A percentile compares a stretch with the other conserved stretches of the same genome.
These are phyloP conservation scores for Merluccius polli DNA, from an alignment of 2,797 vertebrate species.

Conservation along the genomic window DNA sequence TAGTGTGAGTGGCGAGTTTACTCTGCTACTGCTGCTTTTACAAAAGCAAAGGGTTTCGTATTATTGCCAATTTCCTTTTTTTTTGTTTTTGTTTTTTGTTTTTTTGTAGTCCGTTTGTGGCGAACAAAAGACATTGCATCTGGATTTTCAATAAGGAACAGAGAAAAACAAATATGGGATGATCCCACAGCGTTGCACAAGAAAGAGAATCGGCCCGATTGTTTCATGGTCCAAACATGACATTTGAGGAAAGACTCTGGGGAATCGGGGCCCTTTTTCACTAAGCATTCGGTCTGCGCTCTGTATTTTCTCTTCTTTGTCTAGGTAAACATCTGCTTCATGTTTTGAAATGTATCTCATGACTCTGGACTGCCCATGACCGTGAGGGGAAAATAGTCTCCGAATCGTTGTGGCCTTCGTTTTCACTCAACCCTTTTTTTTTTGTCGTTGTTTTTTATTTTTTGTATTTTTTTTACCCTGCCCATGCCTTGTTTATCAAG, in stretches of 20 bases:
- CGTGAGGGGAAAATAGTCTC: slow-evolving; percentile 71
- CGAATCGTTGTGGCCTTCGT: slow-evolving; percentile 73
- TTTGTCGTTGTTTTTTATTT: slow-evolving; percentile 28
- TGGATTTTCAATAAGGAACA: slow-evolving; percentile 56
- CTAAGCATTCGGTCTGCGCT: slow-evolving; percentile 17
- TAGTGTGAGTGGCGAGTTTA: slow-evolving; percentile 40
- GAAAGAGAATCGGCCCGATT: slow-evolving; percentile 46
- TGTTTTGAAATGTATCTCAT: slow-evolving; percentile 73
- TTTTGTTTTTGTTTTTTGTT: slow-evolving; percentile 33
- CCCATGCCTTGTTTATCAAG: slow-evolving; percentile 81
- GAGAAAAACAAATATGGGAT: slow-evolving; percentile 49
- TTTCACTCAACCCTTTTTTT: slow-evolving; percentile 63
- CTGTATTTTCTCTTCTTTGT: slow-evolving; percentile 63
- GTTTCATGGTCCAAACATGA: slow-evolving; percentile 49
- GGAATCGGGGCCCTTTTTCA: slow-evolving; percentile 50
- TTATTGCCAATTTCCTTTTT: slow-evolving; percentile 60
- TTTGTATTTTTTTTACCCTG: slow-evolving; percentile 66
- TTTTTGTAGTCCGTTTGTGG: slow-evolving; percentile 29
- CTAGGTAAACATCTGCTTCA: slow-evolving; percentile 77
- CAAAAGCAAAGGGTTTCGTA: slow-evolving; percentile 36
- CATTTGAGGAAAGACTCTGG: slow-evolving; percentile 52
- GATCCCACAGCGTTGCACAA: slow-evolving; percentile 57
- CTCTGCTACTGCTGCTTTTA: slow-evolving; percentile 41
- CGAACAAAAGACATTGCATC: slow-evolving; percentile 43
- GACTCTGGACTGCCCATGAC: slow-evolving; percentile 67